phyloP scores from a whole-genome alignment of 2,888 invertebrate genomes.

The Syrista parreyssii region DNA sequence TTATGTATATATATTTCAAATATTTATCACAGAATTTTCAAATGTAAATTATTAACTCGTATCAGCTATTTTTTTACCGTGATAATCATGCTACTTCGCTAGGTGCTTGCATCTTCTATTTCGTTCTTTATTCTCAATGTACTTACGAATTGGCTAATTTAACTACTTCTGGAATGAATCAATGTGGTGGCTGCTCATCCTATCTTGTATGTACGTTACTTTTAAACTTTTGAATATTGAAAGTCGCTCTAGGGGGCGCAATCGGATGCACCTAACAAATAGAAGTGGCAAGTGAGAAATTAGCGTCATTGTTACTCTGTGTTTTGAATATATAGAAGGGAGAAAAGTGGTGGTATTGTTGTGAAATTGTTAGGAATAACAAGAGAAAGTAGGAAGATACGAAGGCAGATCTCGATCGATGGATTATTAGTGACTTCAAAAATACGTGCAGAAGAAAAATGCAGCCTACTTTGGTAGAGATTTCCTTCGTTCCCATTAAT shows the following conservation, averaged over 20 bases:
- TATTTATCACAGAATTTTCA: conserved; percentile 42
- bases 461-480: neutral
- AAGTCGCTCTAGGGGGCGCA: neutral
- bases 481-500: neutral
- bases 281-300: neutral
- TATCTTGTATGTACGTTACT: neutral
- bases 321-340: neutral
- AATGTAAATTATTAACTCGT: conserved; percentile 31
- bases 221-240: neutral
- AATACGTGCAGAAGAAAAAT: neutral
- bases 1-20: conserved; percentile 16
- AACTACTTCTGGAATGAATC: neutral
- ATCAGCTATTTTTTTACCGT: conserved; percentile 4
- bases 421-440: neutral
- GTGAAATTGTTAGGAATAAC: neutral
- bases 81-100: neutral
- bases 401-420: neutral
- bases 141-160: neutral
- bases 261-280: neutral
- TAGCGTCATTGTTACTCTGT: neutral
- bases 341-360: neutral
- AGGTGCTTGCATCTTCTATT: neutral
- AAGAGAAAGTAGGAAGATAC: neutral
- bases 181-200: neutral
- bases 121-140: neutral